Percentiles rank a stretch among this genome's conserved stretches.
Evolutionary conservation across 1,140 invertebrate genomes (phyloP).

Genomic region (Protaetia brevitarsis): DNA sequence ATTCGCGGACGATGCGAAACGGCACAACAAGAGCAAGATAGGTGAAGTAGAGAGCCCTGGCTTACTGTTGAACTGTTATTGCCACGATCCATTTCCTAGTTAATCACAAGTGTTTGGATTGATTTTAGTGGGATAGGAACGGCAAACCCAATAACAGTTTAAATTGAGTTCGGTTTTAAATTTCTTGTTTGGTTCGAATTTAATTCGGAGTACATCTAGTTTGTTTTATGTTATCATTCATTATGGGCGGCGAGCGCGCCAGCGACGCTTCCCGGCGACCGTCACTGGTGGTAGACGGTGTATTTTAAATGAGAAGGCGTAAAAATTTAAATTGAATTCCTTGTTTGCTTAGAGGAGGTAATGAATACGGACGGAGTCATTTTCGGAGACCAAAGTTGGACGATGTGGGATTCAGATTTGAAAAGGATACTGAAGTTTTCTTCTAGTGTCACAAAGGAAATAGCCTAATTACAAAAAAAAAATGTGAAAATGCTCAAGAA

Average conservation of each 20-base stretch:
- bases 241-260: constrained; percentile 3
- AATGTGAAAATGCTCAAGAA: too few species aligned
- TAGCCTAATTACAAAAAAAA: too few species aligned
- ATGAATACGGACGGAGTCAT: not conserved
- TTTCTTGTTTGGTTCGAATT: constrained; percentile 28
- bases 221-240: constrained; percentile 25
- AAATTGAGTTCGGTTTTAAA: constrained; percentile 28
- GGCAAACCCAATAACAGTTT: constrained; percentile 28
- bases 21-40: constrained; percentile 19
- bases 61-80: constrained; percentile 24
- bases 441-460: too few species aligned
- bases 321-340: constrained; percentile 23
- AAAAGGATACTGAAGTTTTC: too few species aligned
- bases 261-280: not conserved
- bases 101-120: constrained; percentile 29
- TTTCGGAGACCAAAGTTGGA: not conserved
- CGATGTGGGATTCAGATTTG: too few species aligned
- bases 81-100: constrained; percentile 28
- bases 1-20: not conserved
- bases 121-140: constrained; percentile 26
- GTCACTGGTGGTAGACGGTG: not conserved
- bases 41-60: not conserved
- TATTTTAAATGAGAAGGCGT: constrained; percentile 13
- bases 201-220: constrained; percentile 19
- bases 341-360: constrained; percentile 3